Percentiles rank a stretch among this genome's conserved stretches.
Evolutionary conservation across 1,140 invertebrate species (phyloP).

Genomic region (Monochamus saltuarius): DNA sequence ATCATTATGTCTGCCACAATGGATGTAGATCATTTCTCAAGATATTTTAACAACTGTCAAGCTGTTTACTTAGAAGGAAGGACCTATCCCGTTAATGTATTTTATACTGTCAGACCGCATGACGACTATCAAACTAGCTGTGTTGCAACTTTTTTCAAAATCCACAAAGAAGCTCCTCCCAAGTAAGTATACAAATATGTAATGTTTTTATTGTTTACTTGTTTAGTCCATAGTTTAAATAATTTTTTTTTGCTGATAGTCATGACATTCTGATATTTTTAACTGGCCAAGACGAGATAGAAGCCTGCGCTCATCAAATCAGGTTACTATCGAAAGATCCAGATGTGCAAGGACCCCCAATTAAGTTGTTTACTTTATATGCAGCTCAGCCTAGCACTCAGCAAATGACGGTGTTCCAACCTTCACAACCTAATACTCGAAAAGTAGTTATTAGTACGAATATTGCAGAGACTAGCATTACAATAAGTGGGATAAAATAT

Average conservation of each 20-base stretch:
- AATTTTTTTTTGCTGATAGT: slow-evolving; percentile 55
- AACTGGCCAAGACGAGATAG: slow-evolving; percentile 98
- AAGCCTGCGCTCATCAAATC: slow-evolving; percentile 77
- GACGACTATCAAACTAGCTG: slow-evolving; percentile 83
- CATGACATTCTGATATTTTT: slow-evolving; percentile 95
- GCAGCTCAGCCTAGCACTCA: slow-evolving; percentile 74
- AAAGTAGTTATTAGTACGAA: slow-evolving; percentile 97
- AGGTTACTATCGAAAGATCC: slow-evolving; percentile 70
- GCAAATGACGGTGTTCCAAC: slow-evolving; percentile 78
- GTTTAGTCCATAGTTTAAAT: slow-evolving; percentile 19
- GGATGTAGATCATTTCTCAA: slow-evolving; percentile 89
- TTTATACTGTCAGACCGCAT: slow-evolving; percentile 72
- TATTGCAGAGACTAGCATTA: slow-evolving; percentile 96
- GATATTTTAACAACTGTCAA: slow-evolving; percentile 85
- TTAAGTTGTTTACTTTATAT: slow-evolving; percentile 81
- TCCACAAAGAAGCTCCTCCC: slow-evolving; percentile 79
- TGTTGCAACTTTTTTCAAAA: slow-evolving; percentile 87
- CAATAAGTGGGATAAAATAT: slow-evolving; percentile 90
- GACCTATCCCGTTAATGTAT: slow-evolving; percentile 80
- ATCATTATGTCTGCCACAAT: slow-evolving; percentile 95
- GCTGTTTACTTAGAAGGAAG: slow-evolving; percentile 89
- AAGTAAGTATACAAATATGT: slow-evolving; percentile 63
- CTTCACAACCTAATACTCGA: slow-evolving; percentile 64
- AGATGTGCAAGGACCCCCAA: slow-evolving; percentile 55
- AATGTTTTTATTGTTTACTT: slow-evolving; percentile 15